Base-by-base conservation (phyloP, 2,888 invertebrate genomes). In the Exocentrus adspersus region DNA sequence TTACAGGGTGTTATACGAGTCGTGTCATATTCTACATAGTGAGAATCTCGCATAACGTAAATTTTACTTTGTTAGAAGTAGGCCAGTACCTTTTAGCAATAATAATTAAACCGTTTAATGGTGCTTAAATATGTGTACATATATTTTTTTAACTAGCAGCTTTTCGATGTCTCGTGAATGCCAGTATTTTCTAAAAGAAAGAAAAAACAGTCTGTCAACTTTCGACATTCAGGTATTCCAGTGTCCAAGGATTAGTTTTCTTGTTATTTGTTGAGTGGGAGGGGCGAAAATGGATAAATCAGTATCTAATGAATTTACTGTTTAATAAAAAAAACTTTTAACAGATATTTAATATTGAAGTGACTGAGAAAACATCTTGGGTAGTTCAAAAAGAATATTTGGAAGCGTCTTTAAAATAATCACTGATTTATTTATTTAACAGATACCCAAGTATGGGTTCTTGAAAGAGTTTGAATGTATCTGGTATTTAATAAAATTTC, bases 151-250 rank as follows among this genome's bases (percentile, higher is more conserved):
- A 32, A 30, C n/a, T n/a, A 6, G 51, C 28, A 48, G 28, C 46
- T 24, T 5, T 51, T 32, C 37, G 17, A 19, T 57, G 46, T 57
- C 43, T 46, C 9, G 43, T 20, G 45, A 30, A 53, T 20, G 54
- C 43, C 45, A 45, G 45, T 45, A 45, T 54, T 42, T 32, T 45
- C 46, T 32, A 30, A 57, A 57, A 57, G 46, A 57, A 57, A 45
- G 45, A 57, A 57, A 57, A 57, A 57, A 57, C 57, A 57, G 57
- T 57, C 57, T 57, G 57, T 57, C 21, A 57, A 57, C 57, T 57
- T 20, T 54, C 24, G 24, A 24, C 24, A 9, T 43, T 54, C 28
- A 16, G 9, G 5, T 43, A 16, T 28, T 43, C 28, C 28, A 43
- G 43, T 54, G 43, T 54, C 14, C 28, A 42, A 54, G 24, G 41